Evolutionary conservation across 2,797 vertebrate genomes (phyloP), one percentile per base, ranked within the genome.

Genomic region (Cossypha dichroa): DNA sequence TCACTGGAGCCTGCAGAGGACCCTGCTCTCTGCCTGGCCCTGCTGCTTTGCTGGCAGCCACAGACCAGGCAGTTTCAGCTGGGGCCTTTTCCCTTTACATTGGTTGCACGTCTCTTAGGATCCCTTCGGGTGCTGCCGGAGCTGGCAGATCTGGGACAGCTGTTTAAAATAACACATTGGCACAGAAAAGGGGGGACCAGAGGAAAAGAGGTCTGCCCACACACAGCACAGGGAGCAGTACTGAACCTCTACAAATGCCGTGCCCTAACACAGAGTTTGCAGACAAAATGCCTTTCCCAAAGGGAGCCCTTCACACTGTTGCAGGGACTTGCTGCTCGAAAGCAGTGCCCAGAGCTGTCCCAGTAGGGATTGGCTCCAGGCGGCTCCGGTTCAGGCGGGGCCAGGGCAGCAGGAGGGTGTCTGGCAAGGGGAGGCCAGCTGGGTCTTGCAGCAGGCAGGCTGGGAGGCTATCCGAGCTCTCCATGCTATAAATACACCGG

Each of bases 141-240:
- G 96, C 93, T 10, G 6, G 81, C 88, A 77, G 97, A 98, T 98
- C 97, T 98, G 97, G 98, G 94, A 31, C 98, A 97, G 96, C 92
- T 63, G 80, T 97, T 95, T 97, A 98, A 98, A 98, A 98, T 98
- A 98, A 97, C 85, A 62, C 92, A n/a, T 86, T 85, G 81, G 94
- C 97, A 92, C 87, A 70, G 73, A 94, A 93, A 93, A 91, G 70
- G 29, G 21, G 73, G 41, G 73, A 73, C 21, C 23, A 4, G 36
- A 79, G 88, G 34, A 92, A 98, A 98, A 1, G 36, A 97, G 98
- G 96, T 88, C 94, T 96, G 63, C 49, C 74, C 1, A 0, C 22
- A 41, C 2, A 1, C 29, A 25, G 73, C 64, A 2, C 0, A 6
- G 64, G 52, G 70, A 58, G 7, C 4, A 1, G 63, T 9, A 28